These are phyloP conservation scores for Craterocephalus amniculus DNA, from an alignment of 2,797 vertebrate species.

Conservation along the genomic window DNA sequence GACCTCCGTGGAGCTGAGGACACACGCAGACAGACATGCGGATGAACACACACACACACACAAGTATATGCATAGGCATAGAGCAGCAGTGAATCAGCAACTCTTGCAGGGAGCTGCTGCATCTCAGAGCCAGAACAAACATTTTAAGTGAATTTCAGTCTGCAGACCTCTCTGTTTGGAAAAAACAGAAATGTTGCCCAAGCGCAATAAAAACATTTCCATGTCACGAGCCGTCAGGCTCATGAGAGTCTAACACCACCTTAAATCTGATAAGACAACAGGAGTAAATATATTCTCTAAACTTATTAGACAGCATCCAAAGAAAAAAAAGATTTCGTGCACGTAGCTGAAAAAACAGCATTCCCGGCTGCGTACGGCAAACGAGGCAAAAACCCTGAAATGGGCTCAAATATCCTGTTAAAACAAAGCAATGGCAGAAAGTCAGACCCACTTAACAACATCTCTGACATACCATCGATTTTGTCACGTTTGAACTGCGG, in stretches of 20 bases:
- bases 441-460: conserved; percentile 49
- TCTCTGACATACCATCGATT: conserved; percentile 32
- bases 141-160: conserved; percentile 58
- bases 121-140: conserved; percentile 60
- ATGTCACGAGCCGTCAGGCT: conserved; percentile 42
- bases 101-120: conserved; percentile 24
- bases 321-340: background rate
- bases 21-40: conserved; percentile 32
- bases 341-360: conserved; percentile 23
- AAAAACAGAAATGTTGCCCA: conserved; percentile 56
- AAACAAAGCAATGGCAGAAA: conserved; percentile 48
- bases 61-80: conserved; percentile 1
- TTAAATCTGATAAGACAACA: conserved; percentile 18
- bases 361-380: conserved; percentile 30
- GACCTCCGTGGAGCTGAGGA: conserved; percentile 91
- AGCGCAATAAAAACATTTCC: conserved; percentile 36
- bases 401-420: conserved; percentile 36
- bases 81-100: conserved; percentile 24
- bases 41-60: conserved; percentile 14
- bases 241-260: conserved; percentile 15
- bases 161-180: conserved; percentile 48
- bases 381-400: conserved; percentile 9
- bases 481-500: conserved; percentile 56
- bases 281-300: background rate
- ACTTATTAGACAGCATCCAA: background rate